Evolutionary conservation across 2,888 invertebrate genomes (phyloP).

Genomic region (Stegana nigrithorax): DNA sequence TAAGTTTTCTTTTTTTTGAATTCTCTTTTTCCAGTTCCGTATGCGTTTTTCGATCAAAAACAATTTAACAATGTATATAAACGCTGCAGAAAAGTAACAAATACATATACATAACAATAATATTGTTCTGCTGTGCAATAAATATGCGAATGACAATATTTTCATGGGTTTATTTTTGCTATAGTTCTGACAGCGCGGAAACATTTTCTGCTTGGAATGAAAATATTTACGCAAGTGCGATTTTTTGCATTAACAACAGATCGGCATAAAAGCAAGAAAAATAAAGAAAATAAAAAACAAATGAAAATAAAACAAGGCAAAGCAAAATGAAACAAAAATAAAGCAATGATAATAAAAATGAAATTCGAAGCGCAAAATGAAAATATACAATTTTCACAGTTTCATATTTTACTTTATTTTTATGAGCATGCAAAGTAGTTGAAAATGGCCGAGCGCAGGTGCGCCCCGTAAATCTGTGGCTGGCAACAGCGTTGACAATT

Average conservation of each 20-base stretch:
- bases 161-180: neutral
- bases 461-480: too few relatives aligned
- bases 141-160: neutral
- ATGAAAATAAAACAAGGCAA: neutral
- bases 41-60: too few relatives aligned
- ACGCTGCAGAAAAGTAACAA: neutral
- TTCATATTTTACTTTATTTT: constrained; percentile 21
- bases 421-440: constrained; percentile 33
- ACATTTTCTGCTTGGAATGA: constrained; percentile 12
- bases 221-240: constrained; percentile 42
- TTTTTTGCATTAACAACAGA: constrained; percentile 39
- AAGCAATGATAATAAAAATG: neutral
- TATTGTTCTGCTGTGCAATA: neutral
- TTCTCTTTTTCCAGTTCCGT: too few relatives aligned
- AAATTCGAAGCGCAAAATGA: constrained; percentile 25
- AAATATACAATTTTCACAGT: constrained; percentile 39
- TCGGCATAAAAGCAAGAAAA: too few relatives aligned
- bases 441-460: too few relatives aligned
- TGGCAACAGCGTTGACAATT: too few relatives aligned
- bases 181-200: too few relatives aligned
- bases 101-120: neutral
- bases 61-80: too few relatives aligned
- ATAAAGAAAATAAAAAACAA: constrained; percentile 24
- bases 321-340: neutral
- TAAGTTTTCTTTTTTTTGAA: too few relatives aligned